Evolutionary conservation across 2,888 invertebrate species (phyloP).

Genomic region (Andrena chrysosceles): DNA sequence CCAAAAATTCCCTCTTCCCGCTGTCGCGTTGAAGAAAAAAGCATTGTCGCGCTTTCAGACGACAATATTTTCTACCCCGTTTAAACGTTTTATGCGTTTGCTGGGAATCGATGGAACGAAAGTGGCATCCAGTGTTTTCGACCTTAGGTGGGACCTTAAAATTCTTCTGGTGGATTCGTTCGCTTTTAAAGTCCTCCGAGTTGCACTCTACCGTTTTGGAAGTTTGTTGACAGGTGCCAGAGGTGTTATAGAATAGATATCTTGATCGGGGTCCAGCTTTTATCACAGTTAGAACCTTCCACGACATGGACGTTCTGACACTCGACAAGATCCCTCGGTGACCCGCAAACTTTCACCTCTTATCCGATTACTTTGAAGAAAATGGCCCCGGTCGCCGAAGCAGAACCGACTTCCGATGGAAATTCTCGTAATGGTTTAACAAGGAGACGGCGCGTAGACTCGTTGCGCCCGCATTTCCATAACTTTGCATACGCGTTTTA

Average conservation of each 20-base stretch:
- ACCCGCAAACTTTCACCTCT: not conserved
- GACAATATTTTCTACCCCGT: constrained; percentile 19
- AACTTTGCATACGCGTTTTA: constrained; percentile 84
- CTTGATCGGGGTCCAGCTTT: too few species aligned
- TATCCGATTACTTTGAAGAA: constrained; percentile 2
- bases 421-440: constrained; percentile 75
- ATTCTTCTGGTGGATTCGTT: constrained; percentile 10
- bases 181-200: not conserved
- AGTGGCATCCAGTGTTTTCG: constrained; percentile 18
- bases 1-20: constrained; percentile 13
- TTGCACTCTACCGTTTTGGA: not conserved
- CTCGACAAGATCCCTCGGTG: not conserved
- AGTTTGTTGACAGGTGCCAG: not conserved
- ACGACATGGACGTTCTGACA: too few species aligned
- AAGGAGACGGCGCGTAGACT: constrained; percentile 73
- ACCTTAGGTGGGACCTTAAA: constrained; percentile 7
- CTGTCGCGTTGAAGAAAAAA: constrained; percentile 19
- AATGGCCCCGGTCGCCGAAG: constrained; percentile 24
- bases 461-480: constrained; percentile 82
- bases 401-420: constrained; percentile 51
- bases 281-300: too few species aligned
- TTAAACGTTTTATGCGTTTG: constrained; percentile 34
- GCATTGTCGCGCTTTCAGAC: constrained; percentile 27
- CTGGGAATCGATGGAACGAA: not conserved
- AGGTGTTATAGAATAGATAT: not conserved